phyloP scores from a whole-genome alignment of 2,113 vertebrate species.

The Asarcornis scutulata region DNA sequence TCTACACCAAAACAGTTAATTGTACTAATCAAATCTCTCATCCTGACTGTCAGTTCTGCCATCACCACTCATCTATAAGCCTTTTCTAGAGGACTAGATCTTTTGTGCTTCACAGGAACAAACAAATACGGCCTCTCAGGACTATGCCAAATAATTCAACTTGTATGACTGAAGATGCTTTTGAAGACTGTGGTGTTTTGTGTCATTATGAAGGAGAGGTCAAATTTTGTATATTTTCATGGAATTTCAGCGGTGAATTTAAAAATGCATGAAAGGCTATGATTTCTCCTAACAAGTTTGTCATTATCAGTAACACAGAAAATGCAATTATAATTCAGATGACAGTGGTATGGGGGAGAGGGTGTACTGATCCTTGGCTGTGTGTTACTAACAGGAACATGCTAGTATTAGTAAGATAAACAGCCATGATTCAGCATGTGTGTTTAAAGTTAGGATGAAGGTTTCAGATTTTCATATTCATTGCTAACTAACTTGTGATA shows the following conservation, averaged over 20 bases:
- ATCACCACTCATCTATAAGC: not conserved
- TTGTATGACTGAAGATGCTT: not conserved
- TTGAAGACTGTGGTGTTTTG: not conserved
- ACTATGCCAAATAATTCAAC: not conserved
- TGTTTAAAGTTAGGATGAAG: not conserved
- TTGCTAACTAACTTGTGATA: not conserved
- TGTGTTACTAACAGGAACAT: not conserved
- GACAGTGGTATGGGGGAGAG: not conserved
- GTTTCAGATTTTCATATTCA: not conserved
- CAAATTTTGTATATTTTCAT: constrained; percentile 22
- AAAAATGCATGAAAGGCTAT: not conserved
- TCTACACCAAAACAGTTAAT: not conserved
- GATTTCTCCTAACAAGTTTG: constrained; percentile 14
- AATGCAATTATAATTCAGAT: not conserved
- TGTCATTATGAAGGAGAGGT: not conserved
- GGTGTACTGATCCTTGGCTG: not conserved
- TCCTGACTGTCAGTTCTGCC: not conserved
- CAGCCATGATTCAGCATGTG: not conserved
- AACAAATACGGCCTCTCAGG: not conserved
- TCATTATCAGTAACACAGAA: not conserved
- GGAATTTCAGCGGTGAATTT: not conserved
- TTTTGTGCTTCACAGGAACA: not conserved
- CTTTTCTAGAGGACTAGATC: not conserved
- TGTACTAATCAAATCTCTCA: not conserved
- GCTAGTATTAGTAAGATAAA: not conserved